A percentile compares a stretch with the other conserved stretches of the same genome.
These are phyloP conservation scores for Anastrepha obliqua DNA, from an alignment of 1,140 invertebrate genomes.

Conservation along the genomic window DNA sequence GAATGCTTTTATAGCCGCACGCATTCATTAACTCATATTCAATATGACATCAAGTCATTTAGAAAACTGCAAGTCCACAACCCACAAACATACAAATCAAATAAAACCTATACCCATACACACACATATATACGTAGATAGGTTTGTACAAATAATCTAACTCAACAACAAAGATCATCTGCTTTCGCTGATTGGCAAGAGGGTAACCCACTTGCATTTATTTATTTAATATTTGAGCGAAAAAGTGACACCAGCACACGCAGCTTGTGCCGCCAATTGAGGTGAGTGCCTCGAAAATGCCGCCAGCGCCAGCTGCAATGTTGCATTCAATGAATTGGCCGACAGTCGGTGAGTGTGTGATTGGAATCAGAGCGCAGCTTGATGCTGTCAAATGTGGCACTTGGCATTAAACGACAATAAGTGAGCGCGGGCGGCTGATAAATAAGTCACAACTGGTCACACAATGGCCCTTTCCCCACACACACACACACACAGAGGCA, in stretches of 20 bases:
- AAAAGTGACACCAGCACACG: neutral
- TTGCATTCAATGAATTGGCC: neutral
- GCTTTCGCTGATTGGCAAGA: neutral
- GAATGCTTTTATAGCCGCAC: no score
- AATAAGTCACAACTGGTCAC: neutral
- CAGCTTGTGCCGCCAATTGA: conserved; percentile 40
- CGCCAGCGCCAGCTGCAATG: neutral
- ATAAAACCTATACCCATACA: no score
- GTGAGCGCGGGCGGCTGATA: neutral
- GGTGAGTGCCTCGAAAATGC: neutral
- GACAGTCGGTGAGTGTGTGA: neutral
- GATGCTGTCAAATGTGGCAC: conserved; percentile 41
- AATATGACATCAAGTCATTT: no score
- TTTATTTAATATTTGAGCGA: conserved; percentile 13
- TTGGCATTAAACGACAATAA: neutral
- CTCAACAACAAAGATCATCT: neutral
- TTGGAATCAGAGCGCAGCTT: conserved; percentile 37
- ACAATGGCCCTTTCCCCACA: neutral
- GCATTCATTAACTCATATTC: no score
- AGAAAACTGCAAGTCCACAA: no score
- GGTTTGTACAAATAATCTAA: neutral
- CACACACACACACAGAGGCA: neutral
- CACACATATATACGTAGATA: neutral
- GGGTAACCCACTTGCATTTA: conserved; percentile 7
- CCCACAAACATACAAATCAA: no score